Conservation (phyloP, 1,140 invertebrate genomes). For the Halesus radiatus region DNA sequence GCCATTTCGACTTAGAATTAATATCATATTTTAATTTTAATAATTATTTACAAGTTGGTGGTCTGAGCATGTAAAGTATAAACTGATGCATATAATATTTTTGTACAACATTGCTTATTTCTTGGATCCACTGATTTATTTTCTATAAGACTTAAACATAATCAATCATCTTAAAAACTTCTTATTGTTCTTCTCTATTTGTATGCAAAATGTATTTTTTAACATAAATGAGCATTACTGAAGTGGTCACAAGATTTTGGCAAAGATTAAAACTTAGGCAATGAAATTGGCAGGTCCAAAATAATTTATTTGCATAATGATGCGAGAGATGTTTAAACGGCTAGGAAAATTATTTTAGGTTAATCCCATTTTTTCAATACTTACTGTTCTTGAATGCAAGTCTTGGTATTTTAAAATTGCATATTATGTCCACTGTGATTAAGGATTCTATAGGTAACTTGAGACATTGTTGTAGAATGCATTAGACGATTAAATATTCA, state of each 20-base stretch:
- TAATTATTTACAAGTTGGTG: not conserved
- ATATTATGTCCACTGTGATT: slow-evolving; percentile 26
- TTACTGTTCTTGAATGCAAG: not conserved
- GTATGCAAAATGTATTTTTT: not conserved
- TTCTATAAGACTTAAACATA: slow-evolving; percentile 19
- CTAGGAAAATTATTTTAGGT: slow-evolving; percentile 10
- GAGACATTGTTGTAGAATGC: no score
- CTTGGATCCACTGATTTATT: slow-evolving; percentile 1
- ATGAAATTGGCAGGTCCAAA: slow-evolving; percentile 36
- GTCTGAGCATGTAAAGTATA: not conserved
- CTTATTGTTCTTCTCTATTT: slow-evolving; percentile 1
- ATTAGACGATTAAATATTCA: not conserved
- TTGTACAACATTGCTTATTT: not conserved
- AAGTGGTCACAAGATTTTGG: slow-evolving; percentile 35
- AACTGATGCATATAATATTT: slow-evolving; percentile 1
- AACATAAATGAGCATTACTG: slow-evolving; percentile 22
- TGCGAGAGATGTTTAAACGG: not conserved
- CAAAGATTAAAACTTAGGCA: slow-evolving; percentile 10
- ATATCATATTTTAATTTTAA: not conserved
- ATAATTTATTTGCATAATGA: slow-evolving; percentile 25
- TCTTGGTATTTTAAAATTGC: slow-evolving; percentile 4
- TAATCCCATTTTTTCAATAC: not conserved
- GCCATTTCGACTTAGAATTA: not conserved
- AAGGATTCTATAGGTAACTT: not conserved
- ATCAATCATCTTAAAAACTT: not conserved